Evolutionary conservation across 2,797 vertebrate species (phyloP), one percentile per base, ranked within the genome.

Genomic region (Heterohyrax brucei): DNA sequence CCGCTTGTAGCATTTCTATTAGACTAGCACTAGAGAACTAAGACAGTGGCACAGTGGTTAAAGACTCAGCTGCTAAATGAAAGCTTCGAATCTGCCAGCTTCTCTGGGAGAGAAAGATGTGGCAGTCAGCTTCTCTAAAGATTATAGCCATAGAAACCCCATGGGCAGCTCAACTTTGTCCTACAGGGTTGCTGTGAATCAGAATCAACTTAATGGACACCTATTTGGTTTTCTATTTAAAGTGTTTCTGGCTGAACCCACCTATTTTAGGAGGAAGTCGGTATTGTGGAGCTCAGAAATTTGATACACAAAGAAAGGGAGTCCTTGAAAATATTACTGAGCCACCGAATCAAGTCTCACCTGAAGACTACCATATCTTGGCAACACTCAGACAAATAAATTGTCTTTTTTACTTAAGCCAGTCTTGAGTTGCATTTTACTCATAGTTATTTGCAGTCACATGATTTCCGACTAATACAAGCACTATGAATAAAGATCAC

Each of bases 381-480:
- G 79, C n/a, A 85, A 13, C 82, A 89, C 61, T 88, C 59, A 84
- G 13, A 76, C 9, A 79, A 78, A 44, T 84, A 75, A 68, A n/a
- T 78, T 10, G 3, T 2, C 46, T 78, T 89, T 89, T 39, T 78
- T 70, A 48, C 72, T 19, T 56, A 88, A 90, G 64, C 53, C 46
- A 28, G 28, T 86, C 86, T 93, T 76, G 87, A 92, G n/a, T 46
- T 59, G 83, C 50, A 1, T 33, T 77, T 88, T 39, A 39, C 39
- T 39, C 39, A n/a, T 91, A 46, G 44, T 72, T 50, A 81, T 46
- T 59, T 85, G 21, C 61, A 59, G 12, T 5, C 56, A 10, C 66
- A 85, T 26, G 5, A 3, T 72, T 81, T 46, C 24, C 28, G 4
- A 30, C 24, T 87, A 90, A 48, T 44, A 14, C 16, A 83, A 79